phyloP scores from a whole-genome alignment of 1,140 invertebrate genomes.

The Drosophila watanabei region DNA sequence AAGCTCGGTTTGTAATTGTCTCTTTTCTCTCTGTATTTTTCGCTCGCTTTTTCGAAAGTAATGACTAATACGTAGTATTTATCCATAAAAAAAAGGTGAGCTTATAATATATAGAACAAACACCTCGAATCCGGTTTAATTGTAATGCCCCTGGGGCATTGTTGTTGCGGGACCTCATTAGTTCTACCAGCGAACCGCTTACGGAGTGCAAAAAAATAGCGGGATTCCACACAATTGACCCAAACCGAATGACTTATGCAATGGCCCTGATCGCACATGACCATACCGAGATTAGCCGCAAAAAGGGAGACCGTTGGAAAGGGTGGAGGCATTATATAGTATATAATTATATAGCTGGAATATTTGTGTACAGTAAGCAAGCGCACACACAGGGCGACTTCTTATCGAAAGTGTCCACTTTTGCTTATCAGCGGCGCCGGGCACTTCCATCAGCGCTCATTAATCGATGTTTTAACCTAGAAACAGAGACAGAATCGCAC shows the following conservation, averaged over 20 bases:
- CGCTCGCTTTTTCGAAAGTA: conserved; percentile 26
- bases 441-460: conserved; percentile 26
- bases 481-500: conserved; percentile 12
- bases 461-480: conserved; percentile 48
- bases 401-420: conserved; percentile 48
- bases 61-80: conserved; percentile 28
- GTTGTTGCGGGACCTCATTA: conserved; percentile 37
- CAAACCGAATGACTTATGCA: conserved; percentile 33
- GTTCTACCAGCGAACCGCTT: conserved; percentile 59
- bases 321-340: conserved; percentile 1
- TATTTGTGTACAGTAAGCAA: neutral
- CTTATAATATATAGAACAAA: conserved; percentile 40
- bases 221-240: conserved; percentile 26
- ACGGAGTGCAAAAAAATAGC: conserved; percentile 24
- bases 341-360: conserved; percentile 1
- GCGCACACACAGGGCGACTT: conserved; percentile 1
- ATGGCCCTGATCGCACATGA: conserved; percentile 34
- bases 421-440: conserved; percentile 34
- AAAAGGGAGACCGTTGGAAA: conserved; percentile 2
- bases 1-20: conserved; percentile 7
- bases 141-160: conserved; percentile 42
- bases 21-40: conserved; percentile 7
- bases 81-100: conserved; percentile 31
- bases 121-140: conserved; percentile 41
- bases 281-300: conserved; percentile 20